Evolutionary conservation across 2,888 invertebrate species (phyloP).

Genomic region (Archaeoteleia sp.): DNA sequence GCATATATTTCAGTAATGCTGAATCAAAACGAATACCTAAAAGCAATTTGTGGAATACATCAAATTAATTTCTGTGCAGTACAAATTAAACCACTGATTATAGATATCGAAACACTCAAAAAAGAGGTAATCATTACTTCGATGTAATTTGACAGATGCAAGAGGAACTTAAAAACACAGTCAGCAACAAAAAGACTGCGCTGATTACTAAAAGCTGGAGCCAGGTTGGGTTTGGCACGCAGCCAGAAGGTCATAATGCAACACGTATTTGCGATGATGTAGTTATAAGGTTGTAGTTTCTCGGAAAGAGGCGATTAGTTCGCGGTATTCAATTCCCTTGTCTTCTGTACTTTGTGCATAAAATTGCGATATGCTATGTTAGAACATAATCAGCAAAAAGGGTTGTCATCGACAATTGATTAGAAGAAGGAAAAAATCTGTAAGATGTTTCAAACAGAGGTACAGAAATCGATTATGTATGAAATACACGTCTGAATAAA

Average conservation of each 20-base stretch:
- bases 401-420: no score
- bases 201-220: slow-evolving; percentile 35
- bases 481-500: no score
- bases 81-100: slow-evolving; percentile 13
- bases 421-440: no score
- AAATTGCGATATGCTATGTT: no score
- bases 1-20: background rate
- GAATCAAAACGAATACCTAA: background rate
- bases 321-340: slow-evolving; percentile 9
- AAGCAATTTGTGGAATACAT: background rate
- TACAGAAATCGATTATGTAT: no score
- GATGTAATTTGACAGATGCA: slow-evolving; percentile 1
- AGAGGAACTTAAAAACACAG: no score
- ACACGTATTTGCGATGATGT: slow-evolving; percentile 53
- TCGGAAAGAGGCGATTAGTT: slow-evolving; percentile 25
- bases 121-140: slow-evolving; percentile 1
- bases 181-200: slow-evolving; percentile 13
- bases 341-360: background rate
- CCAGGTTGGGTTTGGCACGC: slow-evolving; percentile 38
- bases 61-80: slow-evolving; percentile 10
- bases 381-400: no score
- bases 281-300: slow-evolving; percentile 30
- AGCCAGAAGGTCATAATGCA: slow-evolving; percentile 50
- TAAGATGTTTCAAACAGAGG: no score
- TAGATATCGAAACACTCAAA: background rate